These are phyloP conservation scores for Artemia sinica DNA, from an alignment of 2,888 invertebrate species.

Conservation along the genomic window DNA sequence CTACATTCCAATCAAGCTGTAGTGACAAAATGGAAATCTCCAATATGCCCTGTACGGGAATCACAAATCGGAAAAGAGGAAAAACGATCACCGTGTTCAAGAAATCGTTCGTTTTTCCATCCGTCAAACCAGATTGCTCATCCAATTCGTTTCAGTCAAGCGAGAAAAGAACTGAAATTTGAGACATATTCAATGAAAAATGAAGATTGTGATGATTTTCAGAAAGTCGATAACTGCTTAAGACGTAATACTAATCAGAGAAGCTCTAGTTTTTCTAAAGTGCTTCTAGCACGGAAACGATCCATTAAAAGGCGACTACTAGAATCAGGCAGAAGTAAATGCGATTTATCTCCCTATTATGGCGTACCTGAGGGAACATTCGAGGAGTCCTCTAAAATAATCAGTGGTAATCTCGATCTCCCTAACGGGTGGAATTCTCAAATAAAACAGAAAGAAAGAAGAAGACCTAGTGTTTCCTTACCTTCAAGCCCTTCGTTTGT, in stretches of 20 bases:
- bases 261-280: constrained; percentile 6
- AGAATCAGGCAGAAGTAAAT: background rate
- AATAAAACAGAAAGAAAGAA: background rate
- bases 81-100: background rate
- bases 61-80: background rate
- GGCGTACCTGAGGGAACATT: background rate
- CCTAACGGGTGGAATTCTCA: background rate
- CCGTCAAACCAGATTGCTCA: background rate
- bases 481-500: constrained; percentile 2
- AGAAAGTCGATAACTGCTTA: background rate
- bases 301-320: constrained; percentile 7
- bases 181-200: background rate
- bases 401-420: background rate
- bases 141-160: background rate
- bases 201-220: background rate
- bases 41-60: background rate
- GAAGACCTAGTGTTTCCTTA: constrained; percentile 1
- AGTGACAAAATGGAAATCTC: background rate
- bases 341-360: background rate
- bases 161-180: background rate
- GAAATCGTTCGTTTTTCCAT: background rate
- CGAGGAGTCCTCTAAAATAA: too few relatives aligned
- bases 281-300: background rate
- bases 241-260: background rate
- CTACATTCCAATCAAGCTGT: background rate